Evolutionary conservation across 2,797 vertebrate genomes (phyloP).

Genomic region (Malacoctenus gilli): DNA sequence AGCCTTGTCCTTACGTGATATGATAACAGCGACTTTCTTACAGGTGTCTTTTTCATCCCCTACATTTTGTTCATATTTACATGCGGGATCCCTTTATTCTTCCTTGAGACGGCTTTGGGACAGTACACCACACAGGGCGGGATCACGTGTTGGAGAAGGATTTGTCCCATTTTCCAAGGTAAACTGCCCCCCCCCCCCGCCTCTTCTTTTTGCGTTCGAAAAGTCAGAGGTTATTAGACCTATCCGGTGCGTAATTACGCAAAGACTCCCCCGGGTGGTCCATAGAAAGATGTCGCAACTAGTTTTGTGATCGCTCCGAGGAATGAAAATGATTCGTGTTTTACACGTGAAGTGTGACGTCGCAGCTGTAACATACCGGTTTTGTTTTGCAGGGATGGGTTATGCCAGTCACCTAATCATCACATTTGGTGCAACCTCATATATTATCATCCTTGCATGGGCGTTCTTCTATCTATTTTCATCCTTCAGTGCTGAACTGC

Average conservation of each 20-base stretch:
- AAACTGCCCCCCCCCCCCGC: not conserved
- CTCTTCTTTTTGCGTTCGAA: no score
- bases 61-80: slow-evolving; percentile 78
- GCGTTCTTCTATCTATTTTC: slow-evolving; percentile 71
- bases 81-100: slow-evolving; percentile 80
- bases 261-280: no score
- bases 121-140: slow-evolving; percentile 81
- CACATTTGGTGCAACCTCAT: slow-evolving; percentile 62
- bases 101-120: slow-evolving; percentile 78
- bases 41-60: slow-evolving; percentile 82
- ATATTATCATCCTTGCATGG: slow-evolving; percentile 68
- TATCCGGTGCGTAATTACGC: no score
- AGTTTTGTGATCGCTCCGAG: no score
- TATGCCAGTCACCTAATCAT: slow-evolving; percentile 73
- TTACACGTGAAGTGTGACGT: no score
- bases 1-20: not conserved
- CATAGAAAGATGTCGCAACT: no score
- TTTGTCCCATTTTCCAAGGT: slow-evolving; percentile 81
- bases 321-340: no score
- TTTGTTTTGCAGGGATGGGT: slow-evolving; percentile 53
- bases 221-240: no score
- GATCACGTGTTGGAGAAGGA: slow-evolving; percentile 79
- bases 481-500: slow-evolving; percentile 64
- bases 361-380: no score
- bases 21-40: not conserved